These are phyloP conservation scores for Augochlorella aurata DNA, from an alignment of 2,888 invertebrate genomes.

Conservation along the genomic window DNA sequence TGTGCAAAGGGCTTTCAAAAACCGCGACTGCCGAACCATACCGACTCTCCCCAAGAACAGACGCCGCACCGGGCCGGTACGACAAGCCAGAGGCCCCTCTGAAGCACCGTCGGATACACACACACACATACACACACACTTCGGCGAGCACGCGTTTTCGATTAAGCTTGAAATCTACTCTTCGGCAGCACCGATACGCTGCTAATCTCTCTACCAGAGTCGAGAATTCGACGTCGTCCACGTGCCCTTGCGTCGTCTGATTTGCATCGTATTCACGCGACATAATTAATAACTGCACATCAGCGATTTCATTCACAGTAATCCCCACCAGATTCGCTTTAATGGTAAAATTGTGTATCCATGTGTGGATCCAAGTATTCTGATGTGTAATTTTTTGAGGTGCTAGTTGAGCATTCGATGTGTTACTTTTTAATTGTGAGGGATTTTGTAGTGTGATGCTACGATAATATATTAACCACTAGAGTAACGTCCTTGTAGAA, in stretches of 20 bases:
- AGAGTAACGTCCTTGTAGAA: too few relatives aligned
- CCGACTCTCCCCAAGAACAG: conserved; percentile 64
- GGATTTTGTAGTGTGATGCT: too few relatives aligned
- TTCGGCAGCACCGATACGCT: conserved; percentile 24
- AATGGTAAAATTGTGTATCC: too few relatives aligned
- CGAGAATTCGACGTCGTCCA: neutral
- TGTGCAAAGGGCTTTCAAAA: conserved; percentile 77
- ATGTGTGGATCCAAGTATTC: too few relatives aligned
- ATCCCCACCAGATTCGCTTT: too few relatives aligned
- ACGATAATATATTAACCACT: too few relatives aligned
- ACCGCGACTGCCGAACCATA: conserved; percentile 74
- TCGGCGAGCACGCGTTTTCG: conserved; percentile 61
- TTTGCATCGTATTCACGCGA: neutral
- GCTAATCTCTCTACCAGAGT: conserved; percentile 9
- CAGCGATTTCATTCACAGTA: too few relatives aligned
- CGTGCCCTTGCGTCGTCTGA: neutral
- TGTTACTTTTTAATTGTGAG: too few relatives aligned
- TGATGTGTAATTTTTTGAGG: too few relatives aligned
- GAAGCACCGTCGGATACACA: conserved; percentile 55
- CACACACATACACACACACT: conserved; percentile 49
- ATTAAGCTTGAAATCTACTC: conserved; percentile 59
- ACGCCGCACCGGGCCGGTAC: conserved; percentile 48
- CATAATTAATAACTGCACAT: neutral
- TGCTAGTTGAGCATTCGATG: too few relatives aligned
- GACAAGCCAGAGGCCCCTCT: conserved; percentile 56